These are phyloP conservation scores for Sebastes taczanowskii DNA, from an alignment of 2,797 vertebrate species.

Conservation along the genomic window DNA sequence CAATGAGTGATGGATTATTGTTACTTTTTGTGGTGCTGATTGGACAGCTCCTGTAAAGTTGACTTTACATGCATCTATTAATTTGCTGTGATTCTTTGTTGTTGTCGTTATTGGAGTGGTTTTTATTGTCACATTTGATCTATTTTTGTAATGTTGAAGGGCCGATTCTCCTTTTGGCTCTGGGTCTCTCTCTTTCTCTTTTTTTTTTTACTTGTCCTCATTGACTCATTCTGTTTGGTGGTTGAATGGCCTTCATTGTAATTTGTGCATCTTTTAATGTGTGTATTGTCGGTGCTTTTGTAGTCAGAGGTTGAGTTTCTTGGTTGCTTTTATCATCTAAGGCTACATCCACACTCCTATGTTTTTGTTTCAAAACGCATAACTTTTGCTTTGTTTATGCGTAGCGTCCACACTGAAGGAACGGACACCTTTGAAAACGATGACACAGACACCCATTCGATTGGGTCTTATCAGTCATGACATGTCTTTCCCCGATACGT, in stretches of 20 bases:
- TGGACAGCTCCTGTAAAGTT: conserved; percentile 51
- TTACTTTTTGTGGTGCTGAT: conserved; percentile 55
- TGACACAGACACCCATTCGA: too few relatives aligned
- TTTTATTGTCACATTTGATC: not conserved
- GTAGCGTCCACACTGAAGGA: too few relatives aligned
- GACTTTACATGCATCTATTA: not conserved
- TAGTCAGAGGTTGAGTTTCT: not conserved
- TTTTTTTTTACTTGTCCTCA: not conserved
- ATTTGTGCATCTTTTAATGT: not conserved
- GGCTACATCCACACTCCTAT: too few relatives aligned
- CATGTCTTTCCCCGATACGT: too few relatives aligned
- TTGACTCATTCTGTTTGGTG: not conserved
- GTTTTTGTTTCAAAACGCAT: too few relatives aligned
- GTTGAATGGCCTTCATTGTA: not conserved
- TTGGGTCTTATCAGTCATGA: too few relatives aligned
- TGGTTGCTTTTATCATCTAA: not conserved
- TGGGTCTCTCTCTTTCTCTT: too few relatives aligned
- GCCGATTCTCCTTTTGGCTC: not conserved
- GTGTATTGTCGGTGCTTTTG: not conserved
- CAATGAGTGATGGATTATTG: too few relatives aligned
- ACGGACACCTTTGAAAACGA: too few relatives aligned
- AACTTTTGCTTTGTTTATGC: too few relatives aligned
- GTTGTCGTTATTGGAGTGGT: not conserved
- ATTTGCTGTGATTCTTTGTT: not conserved
- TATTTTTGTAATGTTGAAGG: not conserved